Percentiles rank a stretch among this genome's conserved stretches.
Evolutionary conservation across 2,797 vertebrate species (phyloP).

Genomic region (Cetoscarus ocellatus): DNA sequence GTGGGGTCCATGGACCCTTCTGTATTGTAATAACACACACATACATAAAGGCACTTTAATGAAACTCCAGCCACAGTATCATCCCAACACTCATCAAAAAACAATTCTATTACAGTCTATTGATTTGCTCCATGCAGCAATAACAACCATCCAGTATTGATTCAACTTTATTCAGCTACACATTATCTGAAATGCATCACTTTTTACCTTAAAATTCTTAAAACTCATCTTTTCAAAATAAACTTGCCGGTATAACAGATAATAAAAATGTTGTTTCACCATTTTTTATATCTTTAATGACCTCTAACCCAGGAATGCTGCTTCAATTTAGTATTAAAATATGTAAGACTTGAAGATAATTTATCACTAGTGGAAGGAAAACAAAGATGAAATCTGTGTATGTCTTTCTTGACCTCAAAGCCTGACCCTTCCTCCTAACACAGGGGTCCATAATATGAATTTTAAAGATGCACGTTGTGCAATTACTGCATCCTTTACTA

Average conservation of each 20-base stretch:
- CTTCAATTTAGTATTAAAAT: conserved; percentile 1
- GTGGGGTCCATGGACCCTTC: conserved; percentile 14
- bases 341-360: conserved; percentile 5
- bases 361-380: conserved; percentile 22
- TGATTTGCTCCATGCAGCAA: conserved; percentile 72
- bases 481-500: conserved; percentile 62
- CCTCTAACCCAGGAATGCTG: not conserved
- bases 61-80: conserved; percentile 44
- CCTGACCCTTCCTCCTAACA: conserved; percentile 31
- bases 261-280: not conserved
- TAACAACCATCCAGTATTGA: conserved; percentile 68
- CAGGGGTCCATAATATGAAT: conserved; percentile 44
- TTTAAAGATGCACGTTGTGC: conserved; percentile 60
- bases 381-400: conserved; percentile 1
- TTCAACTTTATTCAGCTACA: conserved; percentile 56
- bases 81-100: conserved; percentile 54
- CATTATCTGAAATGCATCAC: conserved; percentile 52
- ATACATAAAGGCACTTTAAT: conserved; percentile 29
- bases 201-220: conserved; percentile 33
- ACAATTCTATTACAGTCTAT: conserved; percentile 71
- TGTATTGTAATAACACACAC: conserved; percentile 4
- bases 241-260: not conserved
- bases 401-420: conserved; percentile 24
- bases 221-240: conserved; percentile 29
- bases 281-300: not conserved